Percentiles rank a stretch among this genome's conserved stretches.
These are phyloP conservation scores for Podocnemis expansa DNA, from an alignment of 2,113 vertebrate genomes.

Conservation along the genomic window DNA sequence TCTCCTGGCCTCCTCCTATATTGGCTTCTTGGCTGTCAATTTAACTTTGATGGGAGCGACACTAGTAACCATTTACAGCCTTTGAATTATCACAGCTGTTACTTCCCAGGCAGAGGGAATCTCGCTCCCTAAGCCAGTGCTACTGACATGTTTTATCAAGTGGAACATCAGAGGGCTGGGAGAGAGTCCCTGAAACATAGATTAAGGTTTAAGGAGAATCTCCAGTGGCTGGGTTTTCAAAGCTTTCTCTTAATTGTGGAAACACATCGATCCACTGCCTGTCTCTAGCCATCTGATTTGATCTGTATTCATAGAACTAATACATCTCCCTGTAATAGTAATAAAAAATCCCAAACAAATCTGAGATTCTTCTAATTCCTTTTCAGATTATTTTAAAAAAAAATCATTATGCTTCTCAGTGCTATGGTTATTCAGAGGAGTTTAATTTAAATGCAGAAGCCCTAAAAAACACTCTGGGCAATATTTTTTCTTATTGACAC, in stretches of 20 bases:
- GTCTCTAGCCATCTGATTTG: not conserved
- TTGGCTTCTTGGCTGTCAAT: fast-evolving
- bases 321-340: not conserved
- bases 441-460: not conserved
- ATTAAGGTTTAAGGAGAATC: not conserved
- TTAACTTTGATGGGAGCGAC: not conserved
- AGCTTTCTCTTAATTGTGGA: not conserved
- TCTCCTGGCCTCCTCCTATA: not conserved
- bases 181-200: not conserved
- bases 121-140: not conserved
- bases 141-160: slow-evolving; percentile 31
- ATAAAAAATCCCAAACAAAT: not conserved
- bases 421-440: not conserved
- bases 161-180: slow-evolving; percentile 37
- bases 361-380: fast-evolving
- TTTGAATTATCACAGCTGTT: not conserved
- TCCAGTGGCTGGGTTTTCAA: not conserved
- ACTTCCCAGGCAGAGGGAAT: not conserved
- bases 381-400: not conserved
- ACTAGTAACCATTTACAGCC: not conserved
- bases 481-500: not conserved
- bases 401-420: fast-evolving
- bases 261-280: not conserved
- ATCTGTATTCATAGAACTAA: not conserved
- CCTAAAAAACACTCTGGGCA: not conserved